Conservation (phyloP, 2,888 invertebrate genomes). For the Orchestes rusci region DNA sequence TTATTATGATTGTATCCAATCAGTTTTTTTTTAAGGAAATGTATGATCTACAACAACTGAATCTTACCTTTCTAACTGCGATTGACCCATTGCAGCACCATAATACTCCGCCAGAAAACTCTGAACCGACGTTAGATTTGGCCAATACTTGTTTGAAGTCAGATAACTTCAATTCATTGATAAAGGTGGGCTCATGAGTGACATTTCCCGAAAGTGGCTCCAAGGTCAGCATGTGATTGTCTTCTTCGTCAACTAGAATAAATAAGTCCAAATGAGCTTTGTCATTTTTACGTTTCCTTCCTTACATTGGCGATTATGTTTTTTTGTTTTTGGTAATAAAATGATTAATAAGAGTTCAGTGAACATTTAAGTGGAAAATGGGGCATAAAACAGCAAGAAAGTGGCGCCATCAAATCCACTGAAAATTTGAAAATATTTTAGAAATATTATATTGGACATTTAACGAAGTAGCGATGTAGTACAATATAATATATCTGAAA, state of each 20-base stretch:
- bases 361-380: too few relatives aligned
- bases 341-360: too few relatives aligned
- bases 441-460: neutral
- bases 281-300: too few relatives aligned
- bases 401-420: too few relatives aligned
- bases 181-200: conserved; percentile 77
- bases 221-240: conserved; percentile 59
- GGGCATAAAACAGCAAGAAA: too few relatives aligned
- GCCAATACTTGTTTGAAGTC: conserved; percentile 79
- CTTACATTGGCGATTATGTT: too few relatives aligned
- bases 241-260: conserved; percentile 45
- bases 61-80: conserved; percentile 72
- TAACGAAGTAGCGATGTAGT: neutral
- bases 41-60: neutral
- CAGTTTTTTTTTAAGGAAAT: too few relatives aligned
- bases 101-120: conserved; percentile 85
- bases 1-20: neutral
- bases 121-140: conserved; percentile 70
- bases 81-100: conserved; percentile 90
- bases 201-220: conserved; percentile 56
- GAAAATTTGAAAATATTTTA: neutral
- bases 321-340: too few relatives aligned
- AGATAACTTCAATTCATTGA: conserved; percentile 88
- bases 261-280: too few relatives aligned
- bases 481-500: too few relatives aligned